Evolutionary conservation across 2,888 invertebrate genomes (phyloP).

Genomic region (Hypsopygia costalis): DNA sequence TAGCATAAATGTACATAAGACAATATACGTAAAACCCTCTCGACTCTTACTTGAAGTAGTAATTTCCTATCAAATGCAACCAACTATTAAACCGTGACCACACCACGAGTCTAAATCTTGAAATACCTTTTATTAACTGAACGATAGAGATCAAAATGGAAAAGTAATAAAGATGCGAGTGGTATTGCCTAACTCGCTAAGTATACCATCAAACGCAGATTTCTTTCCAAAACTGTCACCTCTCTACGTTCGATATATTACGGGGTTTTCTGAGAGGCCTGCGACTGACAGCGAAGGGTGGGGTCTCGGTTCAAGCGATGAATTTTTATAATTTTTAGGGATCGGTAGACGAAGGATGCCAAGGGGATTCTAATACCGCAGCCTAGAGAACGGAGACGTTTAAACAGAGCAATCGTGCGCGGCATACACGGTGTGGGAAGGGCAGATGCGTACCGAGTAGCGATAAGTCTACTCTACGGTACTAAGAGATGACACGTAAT

Average conservation of each 20-base stretch:
- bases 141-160: neutral
- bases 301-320: slow-evolving; percentile 10
- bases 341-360: no score
- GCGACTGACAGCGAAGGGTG: slow-evolving; percentile 17
- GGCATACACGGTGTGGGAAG: no score
- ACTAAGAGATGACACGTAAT: no score
- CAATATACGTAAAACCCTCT: no score
- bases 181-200: neutral
- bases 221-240: slow-evolving; percentile 24
- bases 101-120: no score
- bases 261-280: slow-evolving; percentile 19
- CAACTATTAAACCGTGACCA: neutral
- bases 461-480: no score
- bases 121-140: neutral
- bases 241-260: slow-evolving; percentile 28
- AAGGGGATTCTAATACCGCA: no score
- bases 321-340: no score
- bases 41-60: neutral
- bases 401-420: no score
- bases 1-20: no score
- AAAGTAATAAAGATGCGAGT: neutral
- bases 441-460: no score
- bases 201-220: slow-evolving; percentile 29
- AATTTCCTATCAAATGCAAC: slow-evolving; percentile 1
- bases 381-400: no score